Evolutionary conservation across 2,113 vertebrate species (phyloP), one percentile per base, ranked within the genome.

Genomic region (Chaenogobius annularis): DNA sequence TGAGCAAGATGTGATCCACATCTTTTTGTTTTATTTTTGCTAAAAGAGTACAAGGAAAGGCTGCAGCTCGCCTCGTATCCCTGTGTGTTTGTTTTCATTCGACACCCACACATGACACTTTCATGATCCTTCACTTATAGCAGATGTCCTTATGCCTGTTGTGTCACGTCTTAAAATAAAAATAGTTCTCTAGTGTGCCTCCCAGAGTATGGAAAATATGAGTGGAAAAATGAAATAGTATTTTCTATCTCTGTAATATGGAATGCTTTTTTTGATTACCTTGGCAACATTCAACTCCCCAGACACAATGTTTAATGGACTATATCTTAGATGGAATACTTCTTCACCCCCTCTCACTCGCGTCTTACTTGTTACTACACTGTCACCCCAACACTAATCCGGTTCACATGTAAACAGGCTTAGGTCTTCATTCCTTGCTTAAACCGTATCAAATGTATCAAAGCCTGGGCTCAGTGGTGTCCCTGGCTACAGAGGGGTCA

Each of bases 371-470:
- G 69, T 83, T 81, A 85, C 77, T 56, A 79, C 86, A 85, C 89
- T 87, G 84, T 93, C 92, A 92, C 84, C 93, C 91, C 91, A 86
- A 88, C 80, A 81, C 87, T 91, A 93, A 95, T 93, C 93, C 93
- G 83, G 87, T 92, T 94, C 92, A 93, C 94, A 94, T 91, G 93
- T 93, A 94, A 95, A 94, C 92, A 94, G 92, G 89, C 93, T 92
- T 91, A 90, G 81, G 89, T 90, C 89, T 92, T 94, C 93, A 93
- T 94, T 94, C 93, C 92, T 69, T 82, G 87, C 93, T 92, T 92
- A 93, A 95, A 95, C 94, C 94, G 85, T 95, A 96, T 96, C 95
- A 93, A 95, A 96, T 96, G 93, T 93, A 95, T 96, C 95, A 96
- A 96, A 97, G 95, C 92, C 23, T 0, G 2, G 91, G 93, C 91